Base-by-base conservation (phyloP, 2,888 invertebrate species). In the Seladonia tumulorum region DNA sequence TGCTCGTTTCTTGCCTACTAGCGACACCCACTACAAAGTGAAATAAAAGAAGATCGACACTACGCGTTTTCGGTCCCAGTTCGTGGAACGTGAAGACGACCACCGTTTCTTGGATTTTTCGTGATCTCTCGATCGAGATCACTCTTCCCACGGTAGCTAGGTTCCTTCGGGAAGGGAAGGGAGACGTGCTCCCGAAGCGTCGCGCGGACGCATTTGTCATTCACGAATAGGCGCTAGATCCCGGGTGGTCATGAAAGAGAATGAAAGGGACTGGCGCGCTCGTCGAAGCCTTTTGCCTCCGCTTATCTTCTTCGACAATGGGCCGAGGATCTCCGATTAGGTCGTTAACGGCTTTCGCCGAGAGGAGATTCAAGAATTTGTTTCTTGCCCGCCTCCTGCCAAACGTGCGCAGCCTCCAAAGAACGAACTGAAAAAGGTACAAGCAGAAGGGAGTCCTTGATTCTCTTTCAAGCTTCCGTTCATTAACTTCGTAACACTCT, bases 281-380 rank as follows among this genome's bases (percentile, higher is more conserved):
- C 85, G 89, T 85, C 84, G 86, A 89, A 90, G 92, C 88, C 90
- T 92, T 91, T 85, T 79, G 73, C 87, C 89, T 88, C 80, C 84
- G 87, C 93, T 94, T 94, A 94, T 94, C 94, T 93, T 77, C 85
- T 85, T 88, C 90, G 91, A 94, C 94, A 94, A 94, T 94, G 91
- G 91, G 60, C 86, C 87, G 87, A 89, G 88, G 91, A 93, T 93
- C 93, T 93, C 83, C 87, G 83, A 90, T 90, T 87, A 87, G 85
- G 81, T 85, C 82, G 92, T 87, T 90, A 89, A 89, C 83, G 88
- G 79, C 45, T 68, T 76, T 70, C 35, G 47, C 47, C 80, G 53
- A 63, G 66, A 63, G 53, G 29, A 82, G 80, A 84, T 82, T 80
- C 53, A 72, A 25, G 81, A 81, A 81, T 76, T 79, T 39, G 47